phyloP scores from a whole-genome alignment of 2,888 invertebrate genomes.

The Melangyna quadrimaculata region DNA sequence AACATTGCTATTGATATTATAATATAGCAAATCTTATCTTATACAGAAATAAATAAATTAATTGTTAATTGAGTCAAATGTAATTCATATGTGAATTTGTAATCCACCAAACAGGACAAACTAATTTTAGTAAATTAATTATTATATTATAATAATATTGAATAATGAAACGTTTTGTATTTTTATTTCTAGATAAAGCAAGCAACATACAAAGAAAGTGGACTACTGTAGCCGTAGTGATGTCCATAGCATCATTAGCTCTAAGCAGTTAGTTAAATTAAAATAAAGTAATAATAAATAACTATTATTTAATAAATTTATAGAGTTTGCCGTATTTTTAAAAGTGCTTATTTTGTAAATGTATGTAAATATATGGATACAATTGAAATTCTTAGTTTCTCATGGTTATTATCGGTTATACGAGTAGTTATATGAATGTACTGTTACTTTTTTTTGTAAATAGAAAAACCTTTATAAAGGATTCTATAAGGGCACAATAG shows the following conservation, averaged over 20 bases:
- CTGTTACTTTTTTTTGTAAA: too few relatives aligned
- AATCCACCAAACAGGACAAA: too few relatives aligned
- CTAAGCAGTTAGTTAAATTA: conserved; percentile 80
- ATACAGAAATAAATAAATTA: too few relatives aligned
- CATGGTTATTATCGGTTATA: conserved; percentile 4
- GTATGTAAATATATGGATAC: conserved; percentile 80
- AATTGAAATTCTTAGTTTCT: conserved; percentile 47
- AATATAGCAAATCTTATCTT: too few relatives aligned
- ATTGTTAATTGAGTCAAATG: too few relatives aligned
- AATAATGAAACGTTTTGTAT: background rate
- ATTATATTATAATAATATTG: too few relatives aligned
- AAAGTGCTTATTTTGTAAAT: conserved; percentile 81
- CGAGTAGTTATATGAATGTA: background rate
- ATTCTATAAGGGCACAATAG: too few relatives aligned
- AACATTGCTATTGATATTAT: too few relatives aligned
- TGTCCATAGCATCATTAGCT: conserved; percentile 81
- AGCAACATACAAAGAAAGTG: conserved; percentile 81
- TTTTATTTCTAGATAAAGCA: conserved; percentile 77
- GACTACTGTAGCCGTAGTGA: conserved; percentile 80
- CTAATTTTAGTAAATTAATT: too few relatives aligned
- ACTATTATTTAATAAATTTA: conserved; percentile 79
- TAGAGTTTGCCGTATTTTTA: conserved; percentile 80
- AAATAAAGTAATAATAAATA: conserved; percentile 67
- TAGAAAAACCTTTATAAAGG: background rate
- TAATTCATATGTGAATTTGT: too few relatives aligned